Base-by-base conservation (phyloP, 2,888 invertebrate genomes). In the Acanthacorydalis orientalis region DNA sequence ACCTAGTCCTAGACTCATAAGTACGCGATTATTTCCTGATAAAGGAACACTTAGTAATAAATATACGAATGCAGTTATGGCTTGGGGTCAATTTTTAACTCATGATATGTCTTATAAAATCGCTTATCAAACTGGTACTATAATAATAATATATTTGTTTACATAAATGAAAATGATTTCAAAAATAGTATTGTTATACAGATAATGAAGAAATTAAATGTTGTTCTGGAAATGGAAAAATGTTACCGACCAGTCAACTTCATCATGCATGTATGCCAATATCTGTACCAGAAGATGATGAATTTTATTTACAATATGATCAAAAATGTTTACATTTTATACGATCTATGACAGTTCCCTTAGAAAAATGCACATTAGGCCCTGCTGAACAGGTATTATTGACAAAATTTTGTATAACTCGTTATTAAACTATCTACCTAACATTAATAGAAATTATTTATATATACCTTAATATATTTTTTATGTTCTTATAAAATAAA, bases 81-180 rank as follows among this genome's bases (percentile, higher is more conserved):
- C 70, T 50, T 73, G 67, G 62, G 73, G 73, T 9, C 73, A 73
- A 54, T 63, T 73, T 49, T 63, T 73, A 14, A 68, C 70, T 43
- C 73, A 73, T 56, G 73, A 73, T 52, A 68, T 72, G 64, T 68
- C 66, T 8, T 56, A 16, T 12, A 39, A 39, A 39, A 39, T 39
- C 16, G 15, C 39, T 15, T 39, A 39, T 12, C 39, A 39, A 39
- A 14, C 14, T 16, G 15, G 39, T 39, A 9, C 3, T 8, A 15
- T 37, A 12, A 12, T 12, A 37, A 4, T 37, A 12, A 37, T 23
- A 23, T 23, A 23, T 23, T 2, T 23, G 6, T 23, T 23, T 23
- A 23, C 6, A 23, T 23, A 23, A 2, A 23, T 6, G 2, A 23
- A n/a, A 23, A 23, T 23, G 6, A 23, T 23, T 4, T 23, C 2